Evolutionary conservation across 2,888 invertebrate genomes (phyloP), one percentile per base, ranked within the genome.

Genomic region (Thera obeliscata): DNA sequence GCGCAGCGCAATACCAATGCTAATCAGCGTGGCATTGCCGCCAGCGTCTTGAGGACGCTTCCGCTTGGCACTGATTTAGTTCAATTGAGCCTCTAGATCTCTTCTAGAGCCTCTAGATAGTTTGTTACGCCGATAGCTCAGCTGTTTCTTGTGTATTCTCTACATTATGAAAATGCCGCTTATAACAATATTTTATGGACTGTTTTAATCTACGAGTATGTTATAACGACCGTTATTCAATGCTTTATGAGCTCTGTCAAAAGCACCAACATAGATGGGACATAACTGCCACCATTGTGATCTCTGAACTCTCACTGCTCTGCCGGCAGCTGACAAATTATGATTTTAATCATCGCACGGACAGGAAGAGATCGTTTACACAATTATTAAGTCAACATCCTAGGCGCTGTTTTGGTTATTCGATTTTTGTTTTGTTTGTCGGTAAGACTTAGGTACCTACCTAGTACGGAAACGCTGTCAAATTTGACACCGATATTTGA

Each of bases 291-390:
- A 55, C 36, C 46, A 61, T 61, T 57, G 63, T 63, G 9, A 57
- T 57, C 66, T 74, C 74, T 75, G 56, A 41, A 33, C 50, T 62
- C 65, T 64, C 64, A 48, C 64, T 74, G 59, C 65, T 75, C 76
- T 77, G 54, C 62, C 61, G 64, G 57, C 77, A 74, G 74, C 75
- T 76, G 76, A 67, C 73, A 75, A 52, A 75, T 78, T 66, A 73
- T 66, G 67, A 62, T 60, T 43, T 61, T 68, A 72, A 73, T 74
- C 74, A 67, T 74, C 64, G 61, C 58, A 59, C 46, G 63, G 64
- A 74, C 85, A 84, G 87, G 88, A 88, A 83, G 79, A 70, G 60
- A 67, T 73, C 78, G 78, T 79, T 85, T 77, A 81, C 83, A 84
- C 83, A 81, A 70, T 72, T 70, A 64, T 52, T 63, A 52, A 67